phyloP scores from a whole-genome alignment of 1,140 invertebrate genomes.

The Drosophila malerkotliana region DNA sequence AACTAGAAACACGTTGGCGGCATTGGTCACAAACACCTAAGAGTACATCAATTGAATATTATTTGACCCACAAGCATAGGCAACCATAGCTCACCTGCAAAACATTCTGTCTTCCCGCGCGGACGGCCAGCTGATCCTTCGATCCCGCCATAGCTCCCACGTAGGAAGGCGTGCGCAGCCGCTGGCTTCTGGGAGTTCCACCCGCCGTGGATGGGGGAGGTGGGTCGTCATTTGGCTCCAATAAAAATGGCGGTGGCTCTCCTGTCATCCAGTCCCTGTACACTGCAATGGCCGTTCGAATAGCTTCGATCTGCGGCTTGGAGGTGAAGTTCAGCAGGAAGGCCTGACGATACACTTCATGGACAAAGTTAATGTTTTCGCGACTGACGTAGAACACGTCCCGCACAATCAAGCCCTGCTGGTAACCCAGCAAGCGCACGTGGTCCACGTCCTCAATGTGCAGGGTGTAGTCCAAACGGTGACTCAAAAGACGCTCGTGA shows the following conservation, averaged over 20 bases:
- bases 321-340: slow-evolving; percentile 93
- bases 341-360: slow-evolving; percentile 97
- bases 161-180: slow-evolving; percentile 93
- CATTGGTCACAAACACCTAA: slow-evolving; percentile 95
- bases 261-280: slow-evolving; percentile 97
- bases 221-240: slow-evolving; percentile 90
- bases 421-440: slow-evolving; percentile 67
- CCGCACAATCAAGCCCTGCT: slow-evolving; percentile 87
- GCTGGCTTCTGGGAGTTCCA: slow-evolving; percentile 83
- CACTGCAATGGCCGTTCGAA: slow-evolving; percentile 94
- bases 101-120: slow-evolving; percentile 94
- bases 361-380: slow-evolving; percentile 97
- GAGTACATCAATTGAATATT: not conserved
- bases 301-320: slow-evolving; percentile 90
- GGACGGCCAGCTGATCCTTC: slow-evolving; percentile 90
- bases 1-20: slow-evolving; percentile 96
- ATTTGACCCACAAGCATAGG: not conserved
- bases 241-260: slow-evolving; percentile 92
- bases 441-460: slow-evolving; percentile 84
- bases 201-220: slow-evolving; percentile 44
- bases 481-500: slow-evolving; percentile 86
- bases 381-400: slow-evolving; percentile 94
- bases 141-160: slow-evolving; percentile 89
- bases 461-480: slow-evolving; percentile 83
- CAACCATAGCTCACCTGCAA: slow-evolving; percentile 85